Percentiles rank a stretch among this genome's conserved stretches.
Evolutionary conservation across 30 jellyfish, hydroid and myxozoan species (phyloP).

Genomic region (Aurelia coerulea): DNA sequence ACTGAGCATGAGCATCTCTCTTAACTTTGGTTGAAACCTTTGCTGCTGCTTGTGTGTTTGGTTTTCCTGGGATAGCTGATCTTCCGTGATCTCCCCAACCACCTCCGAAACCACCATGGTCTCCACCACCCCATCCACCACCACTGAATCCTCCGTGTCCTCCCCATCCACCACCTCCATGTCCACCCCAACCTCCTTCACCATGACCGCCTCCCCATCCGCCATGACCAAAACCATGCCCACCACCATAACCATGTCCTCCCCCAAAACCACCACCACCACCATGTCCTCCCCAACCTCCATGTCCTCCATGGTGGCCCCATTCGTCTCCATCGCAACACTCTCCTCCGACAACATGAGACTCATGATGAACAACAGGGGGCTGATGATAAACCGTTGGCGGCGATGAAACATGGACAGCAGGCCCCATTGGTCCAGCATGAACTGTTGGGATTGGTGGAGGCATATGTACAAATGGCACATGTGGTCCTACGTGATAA

Average conservation of each 20-base stretch:
- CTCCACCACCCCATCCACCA: conserved; percentile 61
- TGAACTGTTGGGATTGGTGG: conserved; percentile 96
- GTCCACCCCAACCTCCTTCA: conserved; percentile 70
- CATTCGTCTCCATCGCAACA: conserved; percentile 78
- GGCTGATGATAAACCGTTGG: conserved; percentile 98
- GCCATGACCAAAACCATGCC: conserved; percentile 67
- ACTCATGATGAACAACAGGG: conserved; percentile 91
- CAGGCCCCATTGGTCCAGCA: conserved; percentile 99
- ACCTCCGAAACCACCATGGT: conserved; percentile 74
- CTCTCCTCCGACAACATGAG: conserved; percentile 94
- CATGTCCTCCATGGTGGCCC: conserved; percentile 81
- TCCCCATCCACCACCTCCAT: conserved; percentile 58
- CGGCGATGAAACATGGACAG: conserved; percentile 96
- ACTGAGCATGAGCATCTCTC: background rate
- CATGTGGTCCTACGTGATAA: conserved; percentile 97
- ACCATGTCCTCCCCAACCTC: conserved; percentile 70
- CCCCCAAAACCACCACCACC: conserved; percentile 59
- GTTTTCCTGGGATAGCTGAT: conserved; percentile 63
- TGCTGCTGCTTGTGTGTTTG: conserved; percentile 15
- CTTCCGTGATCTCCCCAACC: conserved; percentile 68
- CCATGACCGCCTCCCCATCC: conserved; percentile 75
- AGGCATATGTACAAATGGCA: conserved; percentile 96
- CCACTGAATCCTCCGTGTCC: conserved; percentile 71
- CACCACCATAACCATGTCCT: conserved; percentile 50
- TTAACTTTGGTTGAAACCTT: conserved; percentile 15